phyloP scores from a whole-genome alignment of 2,797 vertebrate genomes.

The Enteromius thamalakanensis region DNA sequence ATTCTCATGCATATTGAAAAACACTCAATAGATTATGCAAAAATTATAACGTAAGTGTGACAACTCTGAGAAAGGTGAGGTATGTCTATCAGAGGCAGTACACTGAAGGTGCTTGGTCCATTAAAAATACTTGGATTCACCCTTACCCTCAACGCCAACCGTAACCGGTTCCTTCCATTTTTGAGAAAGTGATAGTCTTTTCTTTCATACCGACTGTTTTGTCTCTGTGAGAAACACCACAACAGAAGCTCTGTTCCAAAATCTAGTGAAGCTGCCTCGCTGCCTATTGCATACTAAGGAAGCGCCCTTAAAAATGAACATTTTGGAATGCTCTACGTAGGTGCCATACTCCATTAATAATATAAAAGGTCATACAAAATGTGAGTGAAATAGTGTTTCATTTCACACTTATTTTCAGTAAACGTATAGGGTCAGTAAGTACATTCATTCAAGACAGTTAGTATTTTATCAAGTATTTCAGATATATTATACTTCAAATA shows the following conservation, averaged over 20 bases:
- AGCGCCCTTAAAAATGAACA: not conserved
- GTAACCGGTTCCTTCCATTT: conserved; percentile 37
- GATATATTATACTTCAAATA: not conserved
- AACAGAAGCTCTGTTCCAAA: conserved; percentile 33
- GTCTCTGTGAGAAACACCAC: conserved; percentile 51
- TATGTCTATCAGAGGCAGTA: conserved; percentile 84
- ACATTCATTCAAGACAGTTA: not conserved
- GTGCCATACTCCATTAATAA: not conserved
- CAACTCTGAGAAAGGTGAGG: conserved; percentile 74
- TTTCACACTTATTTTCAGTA: not conserved
- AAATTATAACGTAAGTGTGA: conserved; percentile 15
- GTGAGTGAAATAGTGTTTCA: not conserved
- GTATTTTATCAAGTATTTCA: not conserved
- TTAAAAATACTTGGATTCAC: conserved; percentile 69
- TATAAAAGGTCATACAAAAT: not conserved
- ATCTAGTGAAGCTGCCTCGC: not conserved
- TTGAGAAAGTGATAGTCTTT: conserved; percentile 35
- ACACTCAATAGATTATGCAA: conserved; percentile 44
- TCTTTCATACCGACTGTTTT: conserved; percentile 62
- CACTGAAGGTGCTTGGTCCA: conserved; percentile 88
- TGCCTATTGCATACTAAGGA: not conserved
- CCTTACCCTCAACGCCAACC: conserved; percentile 50
- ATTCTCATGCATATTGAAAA: conserved; percentile 76
- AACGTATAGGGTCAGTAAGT: not conserved
- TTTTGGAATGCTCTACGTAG: not conserved